Conservation (phyloP, 2,888 invertebrate species). For the Eulithis testata region DNA sequence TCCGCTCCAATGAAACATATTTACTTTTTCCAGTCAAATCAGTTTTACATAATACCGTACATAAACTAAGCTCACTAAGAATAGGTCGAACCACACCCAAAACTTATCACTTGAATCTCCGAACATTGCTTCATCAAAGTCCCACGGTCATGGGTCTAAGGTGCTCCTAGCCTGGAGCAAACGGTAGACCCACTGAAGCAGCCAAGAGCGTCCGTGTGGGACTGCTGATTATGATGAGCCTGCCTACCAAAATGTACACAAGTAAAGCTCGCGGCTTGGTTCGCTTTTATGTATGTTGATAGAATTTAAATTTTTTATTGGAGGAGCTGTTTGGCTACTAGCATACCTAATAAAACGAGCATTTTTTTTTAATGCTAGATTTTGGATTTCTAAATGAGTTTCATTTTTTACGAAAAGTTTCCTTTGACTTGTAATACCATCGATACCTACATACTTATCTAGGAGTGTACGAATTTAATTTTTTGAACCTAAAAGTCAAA, state of each 20-base stretch:
- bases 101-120: conserved; percentile 67
- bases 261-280: not conserved
- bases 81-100: conserved; percentile 33
- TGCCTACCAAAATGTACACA: conserved; percentile 50
- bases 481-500: too few species aligned
- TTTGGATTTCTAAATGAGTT: too few species aligned
- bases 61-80: not conserved
- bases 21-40: too few species aligned
- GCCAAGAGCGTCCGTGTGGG: conserved; percentile 64
- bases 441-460: too few species aligned
- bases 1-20: too few species aligned
- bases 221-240: conserved; percentile 52
- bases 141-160: conserved; percentile 78
- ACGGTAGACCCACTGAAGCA: conserved; percentile 82
- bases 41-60: not conserved
- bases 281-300: not conserved
- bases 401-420: too few species aligned
- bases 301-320: too few species aligned
- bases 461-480: too few species aligned
- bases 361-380: too few species aligned
- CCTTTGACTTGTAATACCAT: too few species aligned
- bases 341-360: too few species aligned
- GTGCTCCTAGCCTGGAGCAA: conserved; percentile 79
- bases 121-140: conserved; percentile 57
- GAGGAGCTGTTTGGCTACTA: too few species aligned